phyloP scores from a whole-genome alignment of 2,797 vertebrate genomes.

The Thaleichthys pacificus region DNA sequence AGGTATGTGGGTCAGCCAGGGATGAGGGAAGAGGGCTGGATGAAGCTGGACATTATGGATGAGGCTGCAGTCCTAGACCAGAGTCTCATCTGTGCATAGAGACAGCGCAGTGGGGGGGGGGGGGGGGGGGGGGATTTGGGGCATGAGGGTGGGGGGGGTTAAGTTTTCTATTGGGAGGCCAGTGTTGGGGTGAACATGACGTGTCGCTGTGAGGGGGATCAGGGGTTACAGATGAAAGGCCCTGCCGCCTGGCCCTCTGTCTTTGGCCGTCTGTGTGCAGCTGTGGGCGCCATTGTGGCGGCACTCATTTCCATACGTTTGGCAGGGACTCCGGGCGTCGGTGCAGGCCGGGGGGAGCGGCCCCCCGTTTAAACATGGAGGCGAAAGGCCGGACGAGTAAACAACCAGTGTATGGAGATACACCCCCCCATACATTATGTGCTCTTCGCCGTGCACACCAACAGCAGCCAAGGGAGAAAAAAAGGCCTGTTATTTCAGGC shows the following conservation, averaged over 20 bases:
- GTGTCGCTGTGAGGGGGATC: conserved; percentile 72
- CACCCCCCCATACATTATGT: conserved; percentile 70
- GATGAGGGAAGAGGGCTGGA: conserved; percentile 37
- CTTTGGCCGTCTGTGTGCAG: conserved; percentile 72
- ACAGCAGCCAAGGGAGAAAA: conserved; percentile 50
- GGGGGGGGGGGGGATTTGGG: conserved; percentile 18
- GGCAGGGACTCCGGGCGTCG: conserved; percentile 67
- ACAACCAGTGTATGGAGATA: conserved; percentile 69
- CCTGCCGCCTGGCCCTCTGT: conserved; percentile 66
- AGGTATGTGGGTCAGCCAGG: conserved; percentile 42
- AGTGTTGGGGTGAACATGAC: conserved; percentile 70
- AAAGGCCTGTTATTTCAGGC: conserved; percentile 52
- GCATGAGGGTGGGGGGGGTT: conserved; percentile 37
- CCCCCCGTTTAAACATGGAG: conserved; percentile 68
- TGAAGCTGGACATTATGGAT: conserved; percentile 50
- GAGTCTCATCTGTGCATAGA: conserved; percentile 56
- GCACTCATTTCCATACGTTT: conserved; percentile 76
- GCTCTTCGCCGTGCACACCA: conserved; percentile 44
- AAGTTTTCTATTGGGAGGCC: conserved; percentile 62
- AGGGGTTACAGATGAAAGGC: conserved; percentile 78
- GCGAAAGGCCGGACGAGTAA: conserved; percentile 73
- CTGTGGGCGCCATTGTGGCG: conserved; percentile 73
- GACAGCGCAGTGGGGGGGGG: conserved; percentile 40
- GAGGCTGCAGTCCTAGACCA: conserved; percentile 55
- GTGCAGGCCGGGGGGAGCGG: conserved; percentile 65